Conservation (phyloP, 2,888 invertebrate species). For the Orchestes rusci region DNA sequence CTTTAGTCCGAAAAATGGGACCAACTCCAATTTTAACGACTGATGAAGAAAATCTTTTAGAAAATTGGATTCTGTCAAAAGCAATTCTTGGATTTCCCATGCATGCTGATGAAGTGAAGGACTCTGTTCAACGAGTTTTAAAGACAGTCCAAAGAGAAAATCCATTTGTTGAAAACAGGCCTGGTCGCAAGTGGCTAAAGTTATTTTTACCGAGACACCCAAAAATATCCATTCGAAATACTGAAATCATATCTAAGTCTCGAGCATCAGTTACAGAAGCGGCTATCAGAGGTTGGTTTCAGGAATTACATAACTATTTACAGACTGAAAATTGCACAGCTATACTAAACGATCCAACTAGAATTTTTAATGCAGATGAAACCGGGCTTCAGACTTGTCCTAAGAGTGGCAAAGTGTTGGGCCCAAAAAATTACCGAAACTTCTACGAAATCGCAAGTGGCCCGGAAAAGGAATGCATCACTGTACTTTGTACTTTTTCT, state of each 20-base stretch:
- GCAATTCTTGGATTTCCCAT: constrained; percentile 25
- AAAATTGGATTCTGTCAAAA: constrained; percentile 20
- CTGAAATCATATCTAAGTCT: constrained; percentile 8
- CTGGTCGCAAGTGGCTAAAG: constrained; percentile 10
- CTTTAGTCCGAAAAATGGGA: constrained; percentile 8
- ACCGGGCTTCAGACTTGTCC: constrained; percentile 13
- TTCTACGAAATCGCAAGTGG: constrained; percentile 8
- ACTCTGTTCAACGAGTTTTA: constrained; percentile 17
- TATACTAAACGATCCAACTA: constrained; percentile 13
- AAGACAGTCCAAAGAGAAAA: constrained; percentile 10
- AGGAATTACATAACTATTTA: constrained; percentile 12
- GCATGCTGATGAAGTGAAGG: constrained; percentile 23
- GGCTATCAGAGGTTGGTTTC: constrained; percentile 12
- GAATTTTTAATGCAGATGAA: constrained; percentile 20
- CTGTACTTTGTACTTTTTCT: constrained; percentile 25
- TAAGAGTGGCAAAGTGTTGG: constrained; percentile 4
- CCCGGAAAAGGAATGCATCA: constrained; percentile 17
- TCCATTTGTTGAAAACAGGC: constrained; percentile 9
- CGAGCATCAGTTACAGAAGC: constrained; percentile 10
- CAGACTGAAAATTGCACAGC: constrained; percentile 10
- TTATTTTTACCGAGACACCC: constrained; percentile 31
- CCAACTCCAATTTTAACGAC: constrained; percentile 1
- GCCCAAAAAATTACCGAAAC: constrained; percentile 8
- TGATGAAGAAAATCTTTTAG: constrained; percentile 3
- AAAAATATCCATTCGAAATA: constrained; percentile 23